Percentiles rank a stretch among this genome's conserved stretches.
Conservation (phyloP, 2,113 vertebrate genomes). For the Oryzias curvinotus region DNA sequence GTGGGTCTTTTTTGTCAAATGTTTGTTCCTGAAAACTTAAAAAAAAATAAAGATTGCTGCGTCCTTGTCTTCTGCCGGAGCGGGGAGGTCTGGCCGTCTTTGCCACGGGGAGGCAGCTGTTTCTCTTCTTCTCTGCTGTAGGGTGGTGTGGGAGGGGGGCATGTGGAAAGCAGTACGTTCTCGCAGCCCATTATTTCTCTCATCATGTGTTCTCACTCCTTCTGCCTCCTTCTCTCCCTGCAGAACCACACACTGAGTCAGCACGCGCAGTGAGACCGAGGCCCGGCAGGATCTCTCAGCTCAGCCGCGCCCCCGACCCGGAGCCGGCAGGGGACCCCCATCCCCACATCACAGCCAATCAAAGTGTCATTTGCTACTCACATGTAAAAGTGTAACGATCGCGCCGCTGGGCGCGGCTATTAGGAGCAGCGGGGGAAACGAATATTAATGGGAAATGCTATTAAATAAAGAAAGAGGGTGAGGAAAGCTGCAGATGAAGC, state of each 20-base stretch:
- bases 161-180: slow-evolving; percentile 80
- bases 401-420: slow-evolving; percentile 99
- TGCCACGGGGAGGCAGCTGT: slow-evolving; percentile 55
- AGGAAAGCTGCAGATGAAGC: slow-evolving; percentile 53
- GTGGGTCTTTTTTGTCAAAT: too few species aligned
- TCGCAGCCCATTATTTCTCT: slow-evolving; percentile 94
- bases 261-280: slow-evolving; percentile 97
- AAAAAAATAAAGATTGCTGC: background rate
- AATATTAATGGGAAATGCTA: slow-evolving; percentile 99
- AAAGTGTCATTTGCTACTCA: slow-evolving; percentile 99
- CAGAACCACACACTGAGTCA: slow-evolving; percentile 99
- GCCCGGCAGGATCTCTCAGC: slow-evolving; percentile 93
- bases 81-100: slow-evolving; percentile 46
- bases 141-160: slow-evolving; percentile 62
- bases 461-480: slow-evolving; percentile 84
- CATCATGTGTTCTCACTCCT: slow-evolving; percentile 89
- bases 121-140: slow-evolving; percentile 56
- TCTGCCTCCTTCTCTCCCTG: slow-evolving; percentile 88
- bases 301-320: slow-evolving; percentile 97
- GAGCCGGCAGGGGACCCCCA: slow-evolving; percentile 94
- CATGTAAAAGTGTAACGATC: slow-evolving; percentile 99
- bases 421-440: slow-evolving; percentile 98
- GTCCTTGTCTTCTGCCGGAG: slow-evolving; percentile 25
- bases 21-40: too few species aligned
- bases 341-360: slow-evolving; percentile 99